phyloP scores from a whole-genome alignment of 1,140 invertebrate species.

The Cataglyphis hispanica region DNA sequence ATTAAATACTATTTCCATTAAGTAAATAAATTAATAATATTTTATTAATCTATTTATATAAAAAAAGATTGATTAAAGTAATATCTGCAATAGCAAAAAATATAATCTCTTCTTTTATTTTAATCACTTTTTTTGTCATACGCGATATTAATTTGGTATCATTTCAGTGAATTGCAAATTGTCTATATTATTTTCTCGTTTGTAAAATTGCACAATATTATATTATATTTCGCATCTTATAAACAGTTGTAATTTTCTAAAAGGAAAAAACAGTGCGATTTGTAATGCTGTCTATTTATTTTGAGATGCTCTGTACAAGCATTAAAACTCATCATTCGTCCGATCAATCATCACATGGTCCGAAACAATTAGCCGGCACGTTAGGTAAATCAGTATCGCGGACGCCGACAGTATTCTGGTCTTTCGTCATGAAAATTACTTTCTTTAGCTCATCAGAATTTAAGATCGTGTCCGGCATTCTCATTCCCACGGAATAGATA shows the following conservation, averaged over 20 bases:
- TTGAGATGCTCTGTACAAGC: neutral
- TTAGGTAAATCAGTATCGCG: conserved; percentile 56
- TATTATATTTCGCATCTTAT: neutral
- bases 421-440: conserved; percentile 54
- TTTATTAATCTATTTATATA: neutral
- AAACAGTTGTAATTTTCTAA: neutral
- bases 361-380: conserved; percentile 72
- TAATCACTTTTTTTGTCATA: neutral
- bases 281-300: neutral
- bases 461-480: neutral
- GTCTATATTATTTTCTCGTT: neutral
- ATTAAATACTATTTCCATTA: neutral
- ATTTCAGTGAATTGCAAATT: neutral
- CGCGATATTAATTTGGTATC: neutral
- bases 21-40: neutral
- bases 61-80: neutral
- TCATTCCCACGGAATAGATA: neutral
- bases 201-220: neutral
- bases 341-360: conserved; percentile 68
- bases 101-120: neutral
- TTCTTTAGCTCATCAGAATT: conserved; percentile 16
- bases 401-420: conserved; percentile 24
- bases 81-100: no score
- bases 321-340: conserved; percentile 50
- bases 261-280: neutral